phyloP scores from a whole-genome alignment of 2,797 vertebrate species.

The Sciurus carolinensis region DNA sequence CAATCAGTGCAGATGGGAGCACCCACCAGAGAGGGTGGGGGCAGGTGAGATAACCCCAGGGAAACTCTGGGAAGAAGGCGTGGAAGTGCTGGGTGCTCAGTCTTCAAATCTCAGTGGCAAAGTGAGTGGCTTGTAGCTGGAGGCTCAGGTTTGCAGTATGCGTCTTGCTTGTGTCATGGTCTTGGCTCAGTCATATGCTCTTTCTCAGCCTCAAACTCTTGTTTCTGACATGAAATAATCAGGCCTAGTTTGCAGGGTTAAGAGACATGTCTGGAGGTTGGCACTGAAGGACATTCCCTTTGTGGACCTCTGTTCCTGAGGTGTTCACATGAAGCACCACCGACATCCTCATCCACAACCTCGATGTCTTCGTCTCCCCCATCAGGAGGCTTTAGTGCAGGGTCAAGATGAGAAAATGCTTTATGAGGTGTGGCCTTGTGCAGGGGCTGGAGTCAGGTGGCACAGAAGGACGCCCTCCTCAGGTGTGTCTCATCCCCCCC shows the following conservation, averaged over 20 bases:
- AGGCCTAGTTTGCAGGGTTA: not conserved
- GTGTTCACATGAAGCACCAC: not conserved
- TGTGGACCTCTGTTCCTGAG: too few species aligned
- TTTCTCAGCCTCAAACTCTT: not conserved
- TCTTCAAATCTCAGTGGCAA: not conserved
- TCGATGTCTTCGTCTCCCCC: rapidly evolving
- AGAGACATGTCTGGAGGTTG: not conserved
- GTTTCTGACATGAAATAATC: not conserved
- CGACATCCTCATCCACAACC: not conserved
- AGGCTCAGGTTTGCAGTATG: not conserved
- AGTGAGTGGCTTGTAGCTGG: not conserved
- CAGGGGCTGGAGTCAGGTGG: not conserved
- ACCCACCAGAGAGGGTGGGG: too few species aligned
- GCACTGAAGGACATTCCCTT: rapidly evolving
- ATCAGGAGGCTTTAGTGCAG: not conserved
- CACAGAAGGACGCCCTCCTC: too few species aligned
- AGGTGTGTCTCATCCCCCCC: rapidly evolving
- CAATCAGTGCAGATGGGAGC: too few species aligned
- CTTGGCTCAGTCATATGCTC: not conserved
- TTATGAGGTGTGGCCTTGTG: too few species aligned
- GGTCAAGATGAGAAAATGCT: not conserved
- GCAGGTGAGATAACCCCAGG: too few species aligned
- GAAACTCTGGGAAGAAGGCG: too few species aligned
- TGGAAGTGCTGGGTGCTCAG: too few species aligned
- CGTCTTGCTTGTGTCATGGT: too few species aligned